Percentiles rank a stretch among this genome's conserved stretches.
phyloP scores from a whole-genome alignment of 2,113 vertebrate species.

The Dasyornis broadbenti region DNA sequence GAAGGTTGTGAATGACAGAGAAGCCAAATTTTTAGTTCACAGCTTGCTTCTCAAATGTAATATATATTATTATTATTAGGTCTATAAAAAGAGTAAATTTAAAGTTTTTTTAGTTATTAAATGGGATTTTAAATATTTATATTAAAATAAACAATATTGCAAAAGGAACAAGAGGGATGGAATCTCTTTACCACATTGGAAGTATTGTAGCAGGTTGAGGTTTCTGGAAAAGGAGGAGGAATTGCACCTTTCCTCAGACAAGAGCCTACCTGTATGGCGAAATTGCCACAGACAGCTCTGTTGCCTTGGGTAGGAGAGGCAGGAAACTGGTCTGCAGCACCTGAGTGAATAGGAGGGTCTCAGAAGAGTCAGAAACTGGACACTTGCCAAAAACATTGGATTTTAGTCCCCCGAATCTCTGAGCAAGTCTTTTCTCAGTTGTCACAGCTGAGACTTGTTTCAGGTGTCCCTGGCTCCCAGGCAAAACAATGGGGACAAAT shows the following conservation, averaged over 20 bases:
- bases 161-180: background rate
- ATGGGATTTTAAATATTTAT: background rate
- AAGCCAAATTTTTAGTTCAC: background rate
- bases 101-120: background rate
- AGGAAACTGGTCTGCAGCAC: background rate
- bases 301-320: background rate
- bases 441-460: accelerated
- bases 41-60: background rate
- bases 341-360: background rate
- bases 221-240: background rate
- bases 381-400: background rate
- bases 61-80: background rate
- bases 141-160: background rate
- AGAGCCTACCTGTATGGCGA: background rate
- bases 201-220: background rate
- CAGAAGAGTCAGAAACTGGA: background rate
- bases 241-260: background rate
- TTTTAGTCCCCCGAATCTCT: background rate
- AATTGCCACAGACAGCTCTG: background rate
- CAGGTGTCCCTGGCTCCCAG: background rate
- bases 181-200: background rate
- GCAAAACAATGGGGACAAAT: background rate
- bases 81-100: background rate
- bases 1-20: background rate
- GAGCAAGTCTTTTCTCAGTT: background rate